phyloP scores from a whole-genome alignment of 2,888 invertebrate species.

The Prionchulus punctatus region DNA sequence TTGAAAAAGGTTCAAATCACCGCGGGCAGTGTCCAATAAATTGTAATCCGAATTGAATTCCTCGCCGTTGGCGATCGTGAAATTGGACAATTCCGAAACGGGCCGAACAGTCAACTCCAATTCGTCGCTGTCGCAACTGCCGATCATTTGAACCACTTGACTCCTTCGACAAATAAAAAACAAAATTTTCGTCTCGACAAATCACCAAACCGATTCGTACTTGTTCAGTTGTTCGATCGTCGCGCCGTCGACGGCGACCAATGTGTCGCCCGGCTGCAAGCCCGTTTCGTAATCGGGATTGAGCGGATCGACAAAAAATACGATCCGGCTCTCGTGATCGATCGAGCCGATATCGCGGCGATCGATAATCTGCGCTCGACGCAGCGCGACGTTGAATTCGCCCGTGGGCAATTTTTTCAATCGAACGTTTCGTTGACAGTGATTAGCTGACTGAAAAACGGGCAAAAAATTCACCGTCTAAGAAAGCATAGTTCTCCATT shows the following conservation, averaged over 20 bases:
- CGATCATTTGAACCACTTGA: too few relatives aligned
- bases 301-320: background rate
- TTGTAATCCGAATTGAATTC: too few relatives aligned
- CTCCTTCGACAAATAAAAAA: too few relatives aligned
- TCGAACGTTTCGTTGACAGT: too few relatives aligned
- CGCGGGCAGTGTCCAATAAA: too few relatives aligned
- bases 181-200: too few relatives aligned
- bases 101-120: conserved; percentile 54
- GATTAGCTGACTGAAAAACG: too few relatives aligned
- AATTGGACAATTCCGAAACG: conserved; percentile 78
- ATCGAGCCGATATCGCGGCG: background rate
- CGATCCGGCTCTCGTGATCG: background rate
- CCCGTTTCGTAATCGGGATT: too few relatives aligned
- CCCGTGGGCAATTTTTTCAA: conserved; percentile 53
- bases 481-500: too few relatives aligned
- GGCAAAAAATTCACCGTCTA: too few relatives aligned
- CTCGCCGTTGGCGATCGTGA: too few relatives aligned
- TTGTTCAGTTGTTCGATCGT: conserved; percentile 66
- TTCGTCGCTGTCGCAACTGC: conserved; percentile 25
- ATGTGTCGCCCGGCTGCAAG: conserved; percentile 84
- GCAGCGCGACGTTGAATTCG: conserved; percentile 81
- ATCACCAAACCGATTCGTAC: conserved; percentile 76
- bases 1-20: too few relatives aligned
- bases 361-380: conserved; percentile 46
- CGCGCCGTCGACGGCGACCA: conserved; percentile 73